Conservation (phyloP, 2,888 invertebrate species). For the Oscheius sp. region DNA sequence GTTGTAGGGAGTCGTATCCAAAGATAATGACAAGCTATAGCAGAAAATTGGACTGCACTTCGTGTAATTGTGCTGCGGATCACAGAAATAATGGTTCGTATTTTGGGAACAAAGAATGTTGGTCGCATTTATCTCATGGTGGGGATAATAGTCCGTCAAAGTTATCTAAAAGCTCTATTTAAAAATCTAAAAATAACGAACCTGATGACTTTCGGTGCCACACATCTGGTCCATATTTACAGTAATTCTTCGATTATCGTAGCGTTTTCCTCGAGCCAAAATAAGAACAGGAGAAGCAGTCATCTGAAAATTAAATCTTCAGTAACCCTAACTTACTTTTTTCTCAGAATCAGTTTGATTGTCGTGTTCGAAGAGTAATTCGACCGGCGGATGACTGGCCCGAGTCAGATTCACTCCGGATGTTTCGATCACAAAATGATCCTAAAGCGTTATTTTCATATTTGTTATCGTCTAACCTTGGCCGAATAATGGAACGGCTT, state of each 20-base stretch:
- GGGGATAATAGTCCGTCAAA: slow-evolving; percentile 34
- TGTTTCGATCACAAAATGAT: slow-evolving; percentile 50
- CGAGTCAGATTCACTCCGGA: slow-evolving; percentile 40
- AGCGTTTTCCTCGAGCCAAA: slow-evolving; percentile 30
- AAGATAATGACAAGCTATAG: slow-evolving; percentile 34
- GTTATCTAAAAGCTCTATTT: slow-evolving; percentile 36
- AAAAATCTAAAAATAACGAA: neutral
- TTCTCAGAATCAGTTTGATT: slow-evolving; percentile 28
- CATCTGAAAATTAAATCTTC: neutral
- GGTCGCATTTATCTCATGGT: slow-evolving; percentile 37
- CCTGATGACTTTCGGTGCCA: slow-evolving; percentile 11
- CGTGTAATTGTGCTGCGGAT: slow-evolving; percentile 32
- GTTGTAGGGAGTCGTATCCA: slow-evolving; percentile 17
- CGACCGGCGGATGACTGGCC: slow-evolving; percentile 34
- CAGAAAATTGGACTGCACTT: slow-evolving; percentile 40
- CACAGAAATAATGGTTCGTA: slow-evolving; percentile 40
- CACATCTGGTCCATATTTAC: slow-evolving; percentile 64
- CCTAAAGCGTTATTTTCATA: slow-evolving; percentile 3
- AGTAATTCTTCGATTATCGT: slow-evolving; percentile 39
- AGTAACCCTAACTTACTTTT: slow-evolving; percentile 26
- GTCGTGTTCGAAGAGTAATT: slow-evolving; percentile 38
- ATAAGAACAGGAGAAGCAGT: slow-evolving; percentile 32
- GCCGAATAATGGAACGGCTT: slow-evolving; percentile 55
- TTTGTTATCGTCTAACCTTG: slow-evolving; percentile 19
- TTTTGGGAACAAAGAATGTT: slow-evolving; percentile 37